Evolutionary conservation across 2,797 vertebrate species (phyloP), one percentile per base, ranked within the genome.

Genomic region (Cheirogaleus major): DNA sequence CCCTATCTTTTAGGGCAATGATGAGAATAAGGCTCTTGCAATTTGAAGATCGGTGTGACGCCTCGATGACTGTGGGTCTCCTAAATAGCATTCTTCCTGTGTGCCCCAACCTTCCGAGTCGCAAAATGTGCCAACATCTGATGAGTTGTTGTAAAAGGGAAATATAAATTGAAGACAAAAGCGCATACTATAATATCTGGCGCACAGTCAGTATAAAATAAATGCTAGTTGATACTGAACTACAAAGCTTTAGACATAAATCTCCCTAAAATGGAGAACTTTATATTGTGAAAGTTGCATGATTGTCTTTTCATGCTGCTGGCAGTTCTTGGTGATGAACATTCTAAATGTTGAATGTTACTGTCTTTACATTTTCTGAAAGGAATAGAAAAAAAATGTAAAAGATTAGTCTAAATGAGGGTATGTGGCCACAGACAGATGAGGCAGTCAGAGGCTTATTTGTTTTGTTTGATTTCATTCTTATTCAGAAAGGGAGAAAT

Each of bases 331-430:
- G 76, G 9, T 48, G 25, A 88, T 67, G 52, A 75, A 59, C 12
- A 35, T 75, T 23, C 41, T 97, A 85, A 92, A 50, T 86, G 91
- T 70, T 79, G 76, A 88, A 88, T 95, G 48, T 73, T 65, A 76
- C 45, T 14, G 9, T 93, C n/a, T 93, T 95, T 95, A 78, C 32
- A 41, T 93, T 80, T 70, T 81, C 90, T 32, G 20, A 72, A 93
- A 93, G 43, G 55, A 84, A 43, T 20, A 45, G 70, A 61, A 59
- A 55, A 65, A 72, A 92, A 72, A 70, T 18, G 8, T 83, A n/a
- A 67, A 92, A 76, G 43, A 35, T 55, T 45, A 59, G 22, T 27
- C 10, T 69, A 93, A 50, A 59, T 90, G 35, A 78, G 32, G n/a
- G 2, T 50, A 4, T 78, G 15, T 18, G 48, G 48, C 59, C 72